phyloP scores from a whole-genome alignment of 2,888 invertebrate species.

The Drosophila paracracens region DNA sequence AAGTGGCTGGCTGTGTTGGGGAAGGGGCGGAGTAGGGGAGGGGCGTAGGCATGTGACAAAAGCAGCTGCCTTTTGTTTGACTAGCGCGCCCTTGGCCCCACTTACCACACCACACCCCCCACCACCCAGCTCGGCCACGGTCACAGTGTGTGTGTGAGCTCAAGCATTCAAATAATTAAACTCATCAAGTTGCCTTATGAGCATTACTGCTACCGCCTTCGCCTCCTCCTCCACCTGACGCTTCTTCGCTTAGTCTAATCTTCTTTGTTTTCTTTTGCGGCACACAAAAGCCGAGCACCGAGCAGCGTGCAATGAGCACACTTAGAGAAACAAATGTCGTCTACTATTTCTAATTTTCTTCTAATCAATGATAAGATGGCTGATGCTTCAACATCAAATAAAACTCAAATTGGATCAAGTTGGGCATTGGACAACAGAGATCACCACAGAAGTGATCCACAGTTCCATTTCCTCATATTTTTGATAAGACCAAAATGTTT shows the following conservation, averaged over 20 bases:
- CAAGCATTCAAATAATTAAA: constrained; percentile 83
- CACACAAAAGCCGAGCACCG: constrained; percentile 53
- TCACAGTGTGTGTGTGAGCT: constrained; percentile 42
- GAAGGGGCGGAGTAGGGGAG: background rate
- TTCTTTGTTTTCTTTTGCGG: constrained; percentile 72
- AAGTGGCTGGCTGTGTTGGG: background rate
- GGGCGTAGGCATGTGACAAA: constrained; percentile 69
- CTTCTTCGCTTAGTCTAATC: constrained; percentile 64
- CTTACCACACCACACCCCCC: background rate
- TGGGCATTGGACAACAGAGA: no score
- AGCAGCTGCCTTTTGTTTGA: constrained; percentile 79
- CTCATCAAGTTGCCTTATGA: constrained; percentile 78
- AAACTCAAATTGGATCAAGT: background rate
- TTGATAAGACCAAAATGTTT: background rate
- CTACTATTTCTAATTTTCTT: background rate
- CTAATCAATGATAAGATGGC: background rate
- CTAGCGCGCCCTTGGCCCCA: constrained; percentile 65
- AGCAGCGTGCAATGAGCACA: constrained; percentile 5
- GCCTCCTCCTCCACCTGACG: constrained; percentile 5
- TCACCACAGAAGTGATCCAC: background rate
- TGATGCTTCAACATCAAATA: background rate
- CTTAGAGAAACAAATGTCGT: background rate
- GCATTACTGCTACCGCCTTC: constrained; percentile 42
- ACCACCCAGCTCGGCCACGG: background rate
- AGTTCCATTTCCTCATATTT: background rate